Conservation (phyloP, 2,797 vertebrate species). For the Gallinago solitaria region DNA sequence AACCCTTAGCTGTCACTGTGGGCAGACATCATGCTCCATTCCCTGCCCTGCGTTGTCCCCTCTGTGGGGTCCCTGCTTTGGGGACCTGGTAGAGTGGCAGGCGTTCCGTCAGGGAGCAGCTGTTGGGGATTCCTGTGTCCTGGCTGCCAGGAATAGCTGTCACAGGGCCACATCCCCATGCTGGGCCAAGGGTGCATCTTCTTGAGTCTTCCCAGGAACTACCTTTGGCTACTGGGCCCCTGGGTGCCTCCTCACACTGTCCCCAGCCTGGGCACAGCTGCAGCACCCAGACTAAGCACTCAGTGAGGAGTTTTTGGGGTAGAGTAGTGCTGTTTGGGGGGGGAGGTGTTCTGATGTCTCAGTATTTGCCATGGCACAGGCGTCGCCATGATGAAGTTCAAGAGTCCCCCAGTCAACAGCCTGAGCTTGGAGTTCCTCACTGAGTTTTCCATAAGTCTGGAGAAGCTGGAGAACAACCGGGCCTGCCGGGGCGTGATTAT, state of each 20-base stretch:
- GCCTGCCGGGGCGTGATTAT: slow-evolving; percentile 87
- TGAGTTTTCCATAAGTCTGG: slow-evolving; percentile 85
- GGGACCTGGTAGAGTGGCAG: not conserved
- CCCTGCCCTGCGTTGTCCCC: accelerated
- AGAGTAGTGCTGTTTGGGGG: not conserved
- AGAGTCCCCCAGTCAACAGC: slow-evolving; percentile 92
- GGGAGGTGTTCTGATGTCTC: not conserved
- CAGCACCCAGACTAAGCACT: not conserved
- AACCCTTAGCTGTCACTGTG: not conserved
- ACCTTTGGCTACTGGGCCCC: not conserved
- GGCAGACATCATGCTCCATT: not conserved
- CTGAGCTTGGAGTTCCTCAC: slow-evolving; percentile 91
- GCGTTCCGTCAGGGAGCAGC: not conserved
- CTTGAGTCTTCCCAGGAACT: not conserved
- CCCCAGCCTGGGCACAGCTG: not conserved
- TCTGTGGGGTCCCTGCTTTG: not conserved
- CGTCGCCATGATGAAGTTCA: slow-evolving; percentile 84
- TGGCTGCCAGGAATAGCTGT: not conserved
- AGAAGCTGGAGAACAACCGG: slow-evolving; percentile 93
- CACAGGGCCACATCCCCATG: accelerated
- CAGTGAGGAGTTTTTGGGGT: accelerated
- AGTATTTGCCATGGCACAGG: slow-evolving; percentile 72
- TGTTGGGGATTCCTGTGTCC: not conserved
- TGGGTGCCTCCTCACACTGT: accelerated
- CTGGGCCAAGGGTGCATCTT: not conserved